Evolutionary conservation across 1,140 invertebrate species (phyloP).

Genomic region (Diprion similis): DNA sequence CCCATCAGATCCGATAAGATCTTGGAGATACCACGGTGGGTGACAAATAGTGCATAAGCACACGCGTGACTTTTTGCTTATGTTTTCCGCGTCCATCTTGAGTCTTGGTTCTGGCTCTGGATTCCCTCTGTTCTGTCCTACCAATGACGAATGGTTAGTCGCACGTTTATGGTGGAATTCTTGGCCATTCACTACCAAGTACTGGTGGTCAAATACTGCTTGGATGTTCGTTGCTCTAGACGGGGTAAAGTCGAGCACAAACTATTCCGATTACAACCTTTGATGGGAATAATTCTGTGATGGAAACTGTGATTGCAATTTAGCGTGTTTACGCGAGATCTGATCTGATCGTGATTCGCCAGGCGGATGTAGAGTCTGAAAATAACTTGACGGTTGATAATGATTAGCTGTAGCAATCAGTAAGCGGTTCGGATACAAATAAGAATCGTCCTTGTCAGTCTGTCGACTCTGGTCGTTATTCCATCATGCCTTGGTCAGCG

Average conservation of each 20-base stretch:
- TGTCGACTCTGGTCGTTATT: slow-evolving; percentile 28
- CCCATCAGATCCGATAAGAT: neutral
- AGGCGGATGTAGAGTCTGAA: neutral
- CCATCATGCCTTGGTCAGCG: slow-evolving; percentile 17
- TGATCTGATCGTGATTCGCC: neutral
- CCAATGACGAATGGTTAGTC: neutral
- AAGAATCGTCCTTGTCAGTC: slow-evolving; percentile 20
- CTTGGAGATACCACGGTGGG: neutral
- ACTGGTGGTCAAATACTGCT: too few species aligned
- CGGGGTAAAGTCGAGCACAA: too few species aligned
- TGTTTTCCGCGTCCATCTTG: neutral
- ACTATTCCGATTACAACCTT: too few species aligned
- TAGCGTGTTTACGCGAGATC: neutral
- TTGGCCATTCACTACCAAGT: too few species aligned
- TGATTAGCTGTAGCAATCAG: slow-evolving; percentile 33
- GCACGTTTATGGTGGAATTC: too few species aligned
- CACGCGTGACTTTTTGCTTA: neutral
- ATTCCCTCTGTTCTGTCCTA: neutral
- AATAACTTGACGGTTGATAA: slow-evolving; percentile 3
- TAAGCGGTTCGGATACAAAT: slow-evolving; percentile 37
- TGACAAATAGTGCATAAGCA: neutral
- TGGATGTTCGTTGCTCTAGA: too few species aligned
- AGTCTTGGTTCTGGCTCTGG: neutral
- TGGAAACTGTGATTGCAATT: neutral
- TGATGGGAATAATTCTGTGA: too few species aligned